Base-by-base conservation (phyloP, 2,797 vertebrate species). In the Malacoctenus gilli region DNA sequence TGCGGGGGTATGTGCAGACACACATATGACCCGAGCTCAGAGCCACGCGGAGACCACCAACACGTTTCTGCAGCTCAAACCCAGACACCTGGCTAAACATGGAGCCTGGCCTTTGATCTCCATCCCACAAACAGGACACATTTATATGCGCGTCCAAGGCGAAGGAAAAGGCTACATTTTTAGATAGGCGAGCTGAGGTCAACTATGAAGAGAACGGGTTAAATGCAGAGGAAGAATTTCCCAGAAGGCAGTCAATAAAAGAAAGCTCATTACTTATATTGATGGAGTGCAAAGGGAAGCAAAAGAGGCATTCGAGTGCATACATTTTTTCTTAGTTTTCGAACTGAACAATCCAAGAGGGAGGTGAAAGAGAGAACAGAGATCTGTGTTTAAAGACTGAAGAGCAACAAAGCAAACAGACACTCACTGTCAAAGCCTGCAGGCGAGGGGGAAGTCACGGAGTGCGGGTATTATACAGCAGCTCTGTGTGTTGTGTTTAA, bases 21-120 rank as follows among this genome's bases (percentile, higher is more conserved):
- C 23, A 54, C 75, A 72, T 70, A 79, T 49, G 52, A 68, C 66
- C 46, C 56, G 59, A 54, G n/a, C 52, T 59, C 19, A 59, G 22
- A 39, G 20, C 48, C 61, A 69, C 42, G 68, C 42, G 38, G 0
- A 35, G 53, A 83, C 78, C 77, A 77, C 80, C 57, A 53, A 66
- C 28, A 72, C 28, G 57, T 66, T 59, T 54, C 61, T 18, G 41
- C 31, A 19, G 25, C 44, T 59, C 40, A 75, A 80, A 66, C 32
- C 36, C 14, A 57, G 51, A 67, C 82, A 88, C 85, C 82, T 89
- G 85, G 66, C 72, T 58, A 81, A 83, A 81, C 72, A 83, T n/a
- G 31, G 15, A 77, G 59, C 43, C 28, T 64, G 56, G 55, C 54
- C 68, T 80, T 77, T 85, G 68, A 73, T 77, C 66, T 59, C 30